These are phyloP conservation scores for Pteropus rufus DNA, from an alignment of 2,797 vertebrate species.

Conservation along the genomic window DNA sequence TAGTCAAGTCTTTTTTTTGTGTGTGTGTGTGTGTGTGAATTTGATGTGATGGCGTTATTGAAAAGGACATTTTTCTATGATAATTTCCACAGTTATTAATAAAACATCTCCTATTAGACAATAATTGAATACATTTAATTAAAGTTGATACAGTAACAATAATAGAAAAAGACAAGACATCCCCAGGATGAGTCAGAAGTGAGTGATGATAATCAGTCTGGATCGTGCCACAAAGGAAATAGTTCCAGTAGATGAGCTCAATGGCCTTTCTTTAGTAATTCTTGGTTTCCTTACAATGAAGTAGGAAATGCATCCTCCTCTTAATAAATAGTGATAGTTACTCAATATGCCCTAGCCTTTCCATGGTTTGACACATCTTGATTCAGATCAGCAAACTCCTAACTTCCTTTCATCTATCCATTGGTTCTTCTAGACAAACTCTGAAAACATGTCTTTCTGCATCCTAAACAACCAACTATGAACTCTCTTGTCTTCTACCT, in stretches of 20 bases:
- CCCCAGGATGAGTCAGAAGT: constrained; percentile 9
- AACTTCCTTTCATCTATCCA: background rate
- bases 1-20: background rate
- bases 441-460: background rate
- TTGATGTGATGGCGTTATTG: constrained; percentile 40
- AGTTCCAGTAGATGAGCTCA: background rate
- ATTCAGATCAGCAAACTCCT: background rate
- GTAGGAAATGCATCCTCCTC: background rate
- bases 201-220: constrained; percentile 25
- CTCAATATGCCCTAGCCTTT: constrained; percentile 1
- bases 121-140: constrained; percentile 52
- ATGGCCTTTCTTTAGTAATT: background rate
- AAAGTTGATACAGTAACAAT: constrained; percentile 47
- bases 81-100: constrained; percentile 61
- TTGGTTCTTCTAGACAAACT: background rate
- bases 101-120: constrained; percentile 46
- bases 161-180: constrained; percentile 49
- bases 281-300: constrained; percentile 25
- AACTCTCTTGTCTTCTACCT: background rate
- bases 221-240: constrained; percentile 2
- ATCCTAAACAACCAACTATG: background rate
- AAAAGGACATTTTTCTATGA: constrained; percentile 33
- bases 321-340: constrained; percentile 23
- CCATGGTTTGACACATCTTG: background rate
- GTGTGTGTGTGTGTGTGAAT: background rate